Percentiles rank a stretch among this genome's conserved stretches.
These are phyloP conservation scores for Gisinianus flammeolus DNA, from an alignment of 2,888 invertebrate genomes.

Conservation along the genomic window DNA sequence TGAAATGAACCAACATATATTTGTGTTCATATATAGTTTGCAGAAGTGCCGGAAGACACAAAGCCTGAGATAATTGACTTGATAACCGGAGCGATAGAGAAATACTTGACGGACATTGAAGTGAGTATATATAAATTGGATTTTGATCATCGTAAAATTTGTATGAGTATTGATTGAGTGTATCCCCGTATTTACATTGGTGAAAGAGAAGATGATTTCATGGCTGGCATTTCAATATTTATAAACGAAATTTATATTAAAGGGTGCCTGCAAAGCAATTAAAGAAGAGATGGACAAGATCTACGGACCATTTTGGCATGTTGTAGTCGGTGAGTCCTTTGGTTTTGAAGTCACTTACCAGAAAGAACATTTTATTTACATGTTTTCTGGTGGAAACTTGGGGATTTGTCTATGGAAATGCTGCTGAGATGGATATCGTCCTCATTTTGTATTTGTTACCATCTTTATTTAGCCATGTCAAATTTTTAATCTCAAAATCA, in stretches of 20 bases:
- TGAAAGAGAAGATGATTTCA: too few species aligned
- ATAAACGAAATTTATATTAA: too few species aligned
- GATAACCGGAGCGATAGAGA: slow-evolving; percentile 52
- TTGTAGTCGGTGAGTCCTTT: slow-evolving; percentile 94
- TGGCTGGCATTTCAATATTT: too few species aligned
- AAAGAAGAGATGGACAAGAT: slow-evolving; percentile 96
- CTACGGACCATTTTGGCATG: slow-evolving; percentile 92
- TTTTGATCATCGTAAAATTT: background rate
- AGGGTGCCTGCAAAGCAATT: slow-evolving; percentile 89
- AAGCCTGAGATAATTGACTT: slow-evolving; percentile 55
- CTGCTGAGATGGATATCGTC: slow-evolving; percentile 38
- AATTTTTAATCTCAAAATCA: background rate
- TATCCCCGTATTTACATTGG: too few species aligned
- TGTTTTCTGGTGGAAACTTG: slow-evolving; percentile 70
- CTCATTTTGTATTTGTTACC: too few species aligned
- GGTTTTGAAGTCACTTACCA: slow-evolving; percentile 93
- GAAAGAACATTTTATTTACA: slow-evolving; percentile 81
- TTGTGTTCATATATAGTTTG: slow-evolving; percentile 41
- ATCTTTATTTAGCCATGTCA: background rate
- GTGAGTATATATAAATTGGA: slow-evolving; percentile 39
- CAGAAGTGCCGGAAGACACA: slow-evolving; percentile 55
- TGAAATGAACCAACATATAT: too few species aligned
- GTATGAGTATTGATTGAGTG: too few species aligned
- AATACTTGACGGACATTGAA: slow-evolving; percentile 48
- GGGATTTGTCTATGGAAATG: slow-evolving; percentile 56